phyloP scores from a whole-genome alignment of 2,888 invertebrate genomes.

The Malthinus seriepunctatus region DNA sequence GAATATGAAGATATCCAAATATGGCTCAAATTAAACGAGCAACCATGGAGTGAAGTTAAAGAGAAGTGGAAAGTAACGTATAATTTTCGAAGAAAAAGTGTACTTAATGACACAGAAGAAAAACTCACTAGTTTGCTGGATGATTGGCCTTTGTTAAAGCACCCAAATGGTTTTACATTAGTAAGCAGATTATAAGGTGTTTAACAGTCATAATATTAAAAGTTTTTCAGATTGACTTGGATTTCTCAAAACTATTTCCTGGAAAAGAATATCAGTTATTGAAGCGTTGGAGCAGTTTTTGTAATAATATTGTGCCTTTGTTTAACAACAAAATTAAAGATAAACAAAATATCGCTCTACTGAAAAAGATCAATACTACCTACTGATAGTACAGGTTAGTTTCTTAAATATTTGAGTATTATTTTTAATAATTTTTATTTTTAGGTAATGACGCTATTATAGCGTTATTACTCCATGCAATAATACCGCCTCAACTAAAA shows the following conservation, averaged over 20 bases:
- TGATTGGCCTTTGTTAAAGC: background rate
- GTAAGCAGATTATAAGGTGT: background rate
- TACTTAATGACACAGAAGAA: background rate
- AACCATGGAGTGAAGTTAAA: background rate
- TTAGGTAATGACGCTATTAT: background rate
- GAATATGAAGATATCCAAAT: background rate
- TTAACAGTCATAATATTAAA: background rate
- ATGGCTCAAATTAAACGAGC: background rate
- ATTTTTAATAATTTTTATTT: too few species aligned
- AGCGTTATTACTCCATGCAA: background rate
- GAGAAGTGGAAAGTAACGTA: background rate
- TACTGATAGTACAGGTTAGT: background rate
- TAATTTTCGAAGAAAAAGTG: background rate
- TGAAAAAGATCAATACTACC: background rate
- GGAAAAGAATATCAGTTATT: background rate
- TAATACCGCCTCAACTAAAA: background rate
- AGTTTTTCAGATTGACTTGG: background rate
- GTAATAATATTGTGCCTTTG: background rate
- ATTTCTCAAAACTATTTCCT: background rate
- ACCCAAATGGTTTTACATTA: background rate
- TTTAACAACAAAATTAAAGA: background rate
- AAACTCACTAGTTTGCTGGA: background rate
- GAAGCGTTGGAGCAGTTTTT: background rate
- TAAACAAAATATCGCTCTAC: background rate
- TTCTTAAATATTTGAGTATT: background rate